A percentile compares a stretch with the other conserved stretches of the same genome.
Conservation (phyloP, 2,113 vertebrate species). For the Hydropotes inermis region DNA sequence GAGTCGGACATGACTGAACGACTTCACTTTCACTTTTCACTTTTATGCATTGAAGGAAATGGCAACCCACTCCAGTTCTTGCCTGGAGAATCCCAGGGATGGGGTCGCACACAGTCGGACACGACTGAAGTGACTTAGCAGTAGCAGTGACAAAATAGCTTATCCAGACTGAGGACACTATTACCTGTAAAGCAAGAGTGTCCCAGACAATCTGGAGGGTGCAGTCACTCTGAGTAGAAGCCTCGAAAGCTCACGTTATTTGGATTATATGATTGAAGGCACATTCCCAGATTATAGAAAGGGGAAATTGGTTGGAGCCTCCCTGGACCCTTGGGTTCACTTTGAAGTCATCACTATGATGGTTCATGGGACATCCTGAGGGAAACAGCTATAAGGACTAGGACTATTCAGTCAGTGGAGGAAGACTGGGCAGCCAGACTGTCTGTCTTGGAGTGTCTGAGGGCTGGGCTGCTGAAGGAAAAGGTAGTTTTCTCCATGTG, state of each 20-base stretch:
- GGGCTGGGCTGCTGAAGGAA: neutral
- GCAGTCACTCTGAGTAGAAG: accelerated
- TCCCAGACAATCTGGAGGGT: accelerated
- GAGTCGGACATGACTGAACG: too few relatives aligned
- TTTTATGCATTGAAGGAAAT: too few relatives aligned
- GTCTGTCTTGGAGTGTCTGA: accelerated
- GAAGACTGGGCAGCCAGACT: neutral
- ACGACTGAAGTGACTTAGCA: too few relatives aligned
- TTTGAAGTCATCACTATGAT: too few relatives aligned
- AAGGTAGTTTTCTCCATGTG: accelerated
- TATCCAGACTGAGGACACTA: too few relatives aligned
- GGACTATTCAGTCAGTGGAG: neutral
- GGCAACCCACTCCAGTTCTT: too few relatives aligned
- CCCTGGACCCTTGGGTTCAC: neutral
- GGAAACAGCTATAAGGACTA: accelerated
- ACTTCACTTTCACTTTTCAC: too few relatives aligned
- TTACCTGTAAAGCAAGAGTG: too few relatives aligned
- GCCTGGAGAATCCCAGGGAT: too few relatives aligned
- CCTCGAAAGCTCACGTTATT: accelerated
- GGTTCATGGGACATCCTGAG: neutral
- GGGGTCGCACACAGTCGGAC: too few relatives aligned
- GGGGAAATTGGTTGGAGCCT: accelerated
- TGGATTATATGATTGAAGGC: accelerated
- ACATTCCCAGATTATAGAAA: accelerated
- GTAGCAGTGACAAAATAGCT: too few relatives aligned